Evolutionary conservation across 2,113 vertebrate genomes (phyloP).

Genomic region (Phodopus roborovskii): DNA sequence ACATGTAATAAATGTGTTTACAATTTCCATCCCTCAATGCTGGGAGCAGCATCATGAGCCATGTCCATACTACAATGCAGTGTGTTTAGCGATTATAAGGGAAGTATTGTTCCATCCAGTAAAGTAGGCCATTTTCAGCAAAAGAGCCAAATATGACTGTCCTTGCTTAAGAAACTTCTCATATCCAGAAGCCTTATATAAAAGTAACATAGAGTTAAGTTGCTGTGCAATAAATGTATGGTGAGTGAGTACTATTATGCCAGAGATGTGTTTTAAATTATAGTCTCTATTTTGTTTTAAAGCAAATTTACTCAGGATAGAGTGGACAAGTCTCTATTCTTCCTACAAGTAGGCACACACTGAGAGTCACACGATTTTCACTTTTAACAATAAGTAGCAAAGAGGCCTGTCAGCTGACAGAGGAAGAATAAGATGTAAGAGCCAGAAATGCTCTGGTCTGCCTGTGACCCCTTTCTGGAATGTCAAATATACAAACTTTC

Average conservation of each 20-base stretch:
- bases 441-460: constrained; percentile 44
- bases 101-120: background rate
- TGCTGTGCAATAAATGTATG: background rate
- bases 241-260: background rate
- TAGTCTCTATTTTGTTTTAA: background rate
- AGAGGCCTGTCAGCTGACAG: constrained; percentile 66
- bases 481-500: constrained; percentile 35
- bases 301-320: constrained; percentile 34
- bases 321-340: background rate
- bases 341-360: background rate
- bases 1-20: background rate
- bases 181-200: background rate
- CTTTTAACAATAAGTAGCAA: constrained; percentile 47
- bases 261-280: background rate
- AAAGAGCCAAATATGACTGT: background rate
- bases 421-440: constrained; percentile 7
- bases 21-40: background rate
- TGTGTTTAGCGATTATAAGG: background rate
- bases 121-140: background rate
- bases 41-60: background rate
- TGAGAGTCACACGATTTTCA: constrained; percentile 51
- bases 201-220: background rate
- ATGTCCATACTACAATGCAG: accelerated
- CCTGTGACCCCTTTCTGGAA: constrained; percentile 52
- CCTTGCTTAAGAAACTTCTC: background rate